Conservation (phyloP, 2,113 vertebrate species). For the Acinonyx jubatus region DNA sequence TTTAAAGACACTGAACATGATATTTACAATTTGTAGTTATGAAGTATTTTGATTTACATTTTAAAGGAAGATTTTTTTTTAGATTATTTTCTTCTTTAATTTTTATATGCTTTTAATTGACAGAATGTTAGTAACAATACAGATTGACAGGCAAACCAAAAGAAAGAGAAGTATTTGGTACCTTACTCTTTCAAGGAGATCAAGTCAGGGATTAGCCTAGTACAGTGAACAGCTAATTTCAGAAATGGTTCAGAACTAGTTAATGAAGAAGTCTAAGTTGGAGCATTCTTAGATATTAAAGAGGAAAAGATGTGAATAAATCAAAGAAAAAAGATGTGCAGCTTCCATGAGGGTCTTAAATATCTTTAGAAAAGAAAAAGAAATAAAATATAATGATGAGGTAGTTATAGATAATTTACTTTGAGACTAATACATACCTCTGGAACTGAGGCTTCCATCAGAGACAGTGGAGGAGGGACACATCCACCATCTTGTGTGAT, state of each 20-base stretch:
- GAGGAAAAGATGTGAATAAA: background rate
- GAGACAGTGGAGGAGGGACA: conserved; percentile 80
- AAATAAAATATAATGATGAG: conserved; percentile 19
- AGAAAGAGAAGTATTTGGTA: background rate
- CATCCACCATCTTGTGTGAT: conserved; percentile 84
- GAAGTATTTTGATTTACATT: conserved; percentile 26
- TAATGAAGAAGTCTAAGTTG: conserved; percentile 23
- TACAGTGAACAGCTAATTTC: background rate
- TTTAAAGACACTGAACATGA: conserved; percentile 13
- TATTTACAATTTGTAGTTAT: conserved; percentile 19
- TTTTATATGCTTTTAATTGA: conserved; percentile 42
- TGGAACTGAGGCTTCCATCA: conserved; percentile 85
- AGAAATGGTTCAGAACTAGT: background rate
- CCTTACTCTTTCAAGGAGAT: background rate
- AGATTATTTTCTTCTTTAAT: background rate
- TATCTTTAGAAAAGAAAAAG: background rate
- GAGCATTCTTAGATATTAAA: background rate
- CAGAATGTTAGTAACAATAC: conserved; percentile 26
- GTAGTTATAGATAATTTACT: background rate
- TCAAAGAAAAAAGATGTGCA: conserved; percentile 6
- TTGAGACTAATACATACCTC: conserved; percentile 80
- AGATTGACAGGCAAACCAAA: background rate
- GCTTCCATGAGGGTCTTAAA: background rate
- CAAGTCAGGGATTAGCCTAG: background rate
- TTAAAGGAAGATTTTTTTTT: conserved; percentile 26